Evolutionary conservation across 2,797 vertebrate species (phyloP), one percentile per base, ranked within the genome.

Genomic region (Onychomys arenicola): DNA sequence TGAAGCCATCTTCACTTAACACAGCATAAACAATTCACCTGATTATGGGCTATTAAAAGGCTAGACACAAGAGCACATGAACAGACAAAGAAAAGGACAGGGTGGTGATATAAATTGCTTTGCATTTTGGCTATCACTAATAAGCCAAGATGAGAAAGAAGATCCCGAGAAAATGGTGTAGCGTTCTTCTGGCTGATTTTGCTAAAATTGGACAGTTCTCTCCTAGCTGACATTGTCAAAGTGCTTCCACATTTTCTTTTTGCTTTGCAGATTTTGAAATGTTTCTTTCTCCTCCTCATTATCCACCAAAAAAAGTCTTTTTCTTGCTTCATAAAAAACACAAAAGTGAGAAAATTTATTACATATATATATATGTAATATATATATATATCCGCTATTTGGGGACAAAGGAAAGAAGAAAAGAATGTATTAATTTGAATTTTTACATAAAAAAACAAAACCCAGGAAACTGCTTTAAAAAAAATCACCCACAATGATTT

Each of bases 1-100:
- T 69, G 83, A 61, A 82, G 32, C 77, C 2, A 0, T 81, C 93
- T 97, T 96, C 93, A 90, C 95, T 95, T 95, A 82, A 94, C 78
- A 8, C 61, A 84, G 89, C 93, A 97, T 93, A 93, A 96, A 95
- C 95, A 96, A 90, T 95, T 93, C 92, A 81, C 90, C 82, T 94
- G 84, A 94, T 97, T 92, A 92, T 55, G 37, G 85, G 69, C 89
- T 96, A 89, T 94, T 96, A 96, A 85, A 65, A 73, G 59, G 46
- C 40, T 23, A 84, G 37, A 69, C 49, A 78, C 25, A 82, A 85
- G 61, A 78, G 14, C 43, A 40, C 63, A 8, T 61, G 76, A 80
- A 29, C 37, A 75, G 49, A 82, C 80, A 91, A 77, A 69, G 71
- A 82, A 94, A 71, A 61, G 59, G 8, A 1, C 29, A 3, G 76